Evolutionary conservation across 1,140 invertebrate genomes (phyloP), one percentile per base, ranked within the genome.

Genomic region (Anoplophora glabripennis): DNA sequence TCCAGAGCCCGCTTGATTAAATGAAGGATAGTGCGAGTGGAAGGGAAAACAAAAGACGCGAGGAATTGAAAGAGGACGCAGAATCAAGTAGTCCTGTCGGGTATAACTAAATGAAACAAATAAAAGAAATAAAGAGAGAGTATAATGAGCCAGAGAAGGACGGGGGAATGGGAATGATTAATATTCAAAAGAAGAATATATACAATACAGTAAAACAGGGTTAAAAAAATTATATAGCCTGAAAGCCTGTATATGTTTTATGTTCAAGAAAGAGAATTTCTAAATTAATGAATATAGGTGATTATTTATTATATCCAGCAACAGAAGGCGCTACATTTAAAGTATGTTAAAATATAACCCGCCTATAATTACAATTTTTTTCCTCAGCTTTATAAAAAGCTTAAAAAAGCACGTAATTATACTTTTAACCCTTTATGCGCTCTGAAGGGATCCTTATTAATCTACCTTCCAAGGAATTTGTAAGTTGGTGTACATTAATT

Each of bases 1-100:
- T 65, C 61, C 65, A 59, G 47, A 59, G 59, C 49, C 41, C 42
- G 53, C 61, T 62, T 57, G 53, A 65, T 67, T 69, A 59, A 61
- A 63, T 60, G 57, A 46, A 55, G 61, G 67, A 68, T 68, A 66
- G 58, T 59, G 59, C 17, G 42, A 44, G 51, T 41, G 17, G 45
- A 38, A 35, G 38, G 35, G 40, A 28, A 48, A 35, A 47, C n/a
- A 12, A 45, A 55, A 28, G 35, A 38, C 10, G 33, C 12, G 36
- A 17, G 7, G 58, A 28, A 18, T 21, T 40, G 47, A 38, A n/a
- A n/a, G 14, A 53, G 51, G 34, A 51, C 37, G 36, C 7, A n/a
- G 15, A 53, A 53, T 41, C 38, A 12, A 41, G 51, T 53, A 53
- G 51, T 38, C 49, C 34, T 52, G 46, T 48, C 18, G 36, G 10